Base-by-base conservation (phyloP, 2,797 vertebrate genomes). In the Brachymystax lenok region DNA sequence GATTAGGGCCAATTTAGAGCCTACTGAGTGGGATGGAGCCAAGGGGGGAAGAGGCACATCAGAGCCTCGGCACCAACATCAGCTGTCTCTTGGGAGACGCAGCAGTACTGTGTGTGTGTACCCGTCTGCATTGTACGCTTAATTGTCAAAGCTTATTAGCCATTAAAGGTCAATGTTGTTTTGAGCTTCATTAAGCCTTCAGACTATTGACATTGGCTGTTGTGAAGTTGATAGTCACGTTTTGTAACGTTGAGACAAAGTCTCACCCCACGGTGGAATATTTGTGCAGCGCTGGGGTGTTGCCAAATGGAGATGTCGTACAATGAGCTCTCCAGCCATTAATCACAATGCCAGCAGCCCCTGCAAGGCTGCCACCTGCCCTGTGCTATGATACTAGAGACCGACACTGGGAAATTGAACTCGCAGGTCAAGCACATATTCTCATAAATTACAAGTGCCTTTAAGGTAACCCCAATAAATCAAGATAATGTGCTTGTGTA, bases 1-100 rank as follows among this genome's bases (percentile, higher is more conserved):
- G 88, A 90, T 92, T 90, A 93, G 74, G 59, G 73, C 83, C 90
- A 89, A 91, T 88, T 90, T 91, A 79, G 84, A 81, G 76, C 56
- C 82, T 69, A 17, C 78, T 79, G 76, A 79, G 83, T 28, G 21
- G 51, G 76, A 87, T 33, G 81, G 84, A 85, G 84, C 64, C 79
- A 16, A 12, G 30, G 16, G 24, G 56, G 56, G 35, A 21, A 69
- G 50, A 83, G 86, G 86, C 84, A 80, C 85, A 69, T 83, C 80
- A 82, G 77, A 83, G 28, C 61, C 8, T 40, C 28, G 17, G 13
- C 5, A 66, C 67, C 13, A 79, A 77, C 74, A 79, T 88, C 88
- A 86, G 85, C 82, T 89, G 86, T 85, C 69, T 0, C 7, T 51
- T 2, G 64, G 21, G 66, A 79, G 40, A 68, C 75, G 1, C 35